These are phyloP conservation scores for Tryphoninae sp. DNA, from an alignment of 2,888 invertebrate genomes.

Conservation along the genomic window DNA sequence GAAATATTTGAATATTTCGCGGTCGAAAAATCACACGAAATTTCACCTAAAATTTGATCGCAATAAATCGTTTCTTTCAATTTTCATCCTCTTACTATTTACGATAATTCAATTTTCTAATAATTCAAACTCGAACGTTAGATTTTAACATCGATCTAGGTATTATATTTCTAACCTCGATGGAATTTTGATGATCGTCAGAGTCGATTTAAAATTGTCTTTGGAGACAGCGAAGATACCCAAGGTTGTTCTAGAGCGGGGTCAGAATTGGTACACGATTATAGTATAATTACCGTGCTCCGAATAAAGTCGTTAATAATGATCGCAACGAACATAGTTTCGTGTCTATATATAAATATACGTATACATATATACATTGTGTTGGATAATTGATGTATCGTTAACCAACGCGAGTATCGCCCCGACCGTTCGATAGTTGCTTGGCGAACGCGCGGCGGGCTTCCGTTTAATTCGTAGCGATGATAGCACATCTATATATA, in stretches of 20 bases:
- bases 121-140: too few species aligned
- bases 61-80: too few species aligned
- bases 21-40: not conserved
- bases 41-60: not conserved
- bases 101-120: too few species aligned
- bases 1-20: not conserved
- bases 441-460: constrained; percentile 39
- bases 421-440: constrained; percentile 47
- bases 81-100: too few species aligned
- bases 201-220: not conserved
- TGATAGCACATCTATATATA: constrained; percentile 4
- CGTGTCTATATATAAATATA: constrained; percentile 11
- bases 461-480: constrained; percentile 39
- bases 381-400: constrained; percentile 75
- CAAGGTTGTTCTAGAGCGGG: constrained; percentile 7
- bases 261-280: constrained; percentile 41
- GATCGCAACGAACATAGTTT: constrained; percentile 54
- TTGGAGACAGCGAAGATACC: constrained; percentile 8
- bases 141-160: too few species aligned
- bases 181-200: too few species aligned
- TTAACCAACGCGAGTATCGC: constrained; percentile 65
- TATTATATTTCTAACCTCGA: too few species aligned
- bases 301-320: constrained; percentile 73
- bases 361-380: constrained; percentile 67
- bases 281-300: constrained; percentile 69